Evolutionary conservation across 2,797 vertebrate species (phyloP).

Genomic region (Lagorchestes hirsutus): DNA sequence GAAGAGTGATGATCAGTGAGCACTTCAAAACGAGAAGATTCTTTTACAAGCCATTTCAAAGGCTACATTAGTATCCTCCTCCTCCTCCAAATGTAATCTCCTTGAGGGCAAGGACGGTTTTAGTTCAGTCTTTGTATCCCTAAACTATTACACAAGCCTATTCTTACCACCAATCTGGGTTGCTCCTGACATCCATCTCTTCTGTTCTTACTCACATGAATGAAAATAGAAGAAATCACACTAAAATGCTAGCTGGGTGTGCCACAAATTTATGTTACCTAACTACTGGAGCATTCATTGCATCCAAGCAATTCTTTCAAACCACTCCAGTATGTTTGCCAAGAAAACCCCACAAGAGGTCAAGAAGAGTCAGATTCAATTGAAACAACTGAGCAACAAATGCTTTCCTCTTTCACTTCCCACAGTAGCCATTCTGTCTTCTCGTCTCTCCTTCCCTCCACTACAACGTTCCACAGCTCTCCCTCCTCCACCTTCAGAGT

Average conservation of each 20-base stretch:
- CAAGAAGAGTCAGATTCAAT: not conserved
- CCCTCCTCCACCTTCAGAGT: not conserved
- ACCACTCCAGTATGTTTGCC: not conserved
- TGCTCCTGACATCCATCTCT: not conserved
- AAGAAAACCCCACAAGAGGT: not conserved
- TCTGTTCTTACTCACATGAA: not conserved
- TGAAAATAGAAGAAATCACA: not conserved
- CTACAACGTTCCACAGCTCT: not conserved
- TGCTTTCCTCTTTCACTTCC: not conserved
- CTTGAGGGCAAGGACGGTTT: not conserved
- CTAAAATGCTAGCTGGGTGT: not conserved
- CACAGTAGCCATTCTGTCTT: not conserved
- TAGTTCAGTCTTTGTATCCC: not conserved
- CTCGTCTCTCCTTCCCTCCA: not conserved
- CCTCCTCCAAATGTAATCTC: not conserved
- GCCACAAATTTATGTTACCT: not conserved
- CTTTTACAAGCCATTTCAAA: not conserved
- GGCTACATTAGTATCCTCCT: not conserved
- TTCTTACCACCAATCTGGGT: not conserved
- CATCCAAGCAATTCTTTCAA: not conserved
- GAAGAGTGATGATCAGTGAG: not conserved
- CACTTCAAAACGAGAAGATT: not conserved
- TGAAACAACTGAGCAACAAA: not conserved
- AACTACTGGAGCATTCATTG: not conserved
- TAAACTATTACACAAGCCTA: not conserved